Conservation (phyloP, 2,888 invertebrate genomes). For the Eupithecia subumbrata region DNA sequence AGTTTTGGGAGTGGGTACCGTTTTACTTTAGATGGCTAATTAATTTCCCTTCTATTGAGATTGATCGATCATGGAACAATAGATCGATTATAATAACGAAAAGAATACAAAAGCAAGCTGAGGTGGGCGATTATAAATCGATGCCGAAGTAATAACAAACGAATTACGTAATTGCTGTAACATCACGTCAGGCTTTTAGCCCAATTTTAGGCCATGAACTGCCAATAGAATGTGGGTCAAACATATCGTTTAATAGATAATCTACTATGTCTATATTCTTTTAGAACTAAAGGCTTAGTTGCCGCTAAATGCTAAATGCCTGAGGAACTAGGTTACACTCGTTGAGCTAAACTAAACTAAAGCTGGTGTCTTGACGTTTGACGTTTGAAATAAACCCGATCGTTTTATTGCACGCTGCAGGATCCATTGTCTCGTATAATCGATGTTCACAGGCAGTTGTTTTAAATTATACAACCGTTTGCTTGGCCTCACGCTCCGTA, state of each 20-base stretch:
- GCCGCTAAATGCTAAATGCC: constrained; percentile 28
- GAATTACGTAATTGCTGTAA: constrained; percentile 42
- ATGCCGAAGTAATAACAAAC: constrained; percentile 47
- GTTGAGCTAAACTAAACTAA: constrained; percentile 23
- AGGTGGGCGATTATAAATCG: constrained; percentile 47
- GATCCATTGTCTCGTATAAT: constrained; percentile 43
- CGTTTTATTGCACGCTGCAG: constrained; percentile 39
- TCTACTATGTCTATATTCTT: not conserved
- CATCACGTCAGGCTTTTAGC: constrained; percentile 67
- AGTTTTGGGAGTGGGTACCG: not conserved
- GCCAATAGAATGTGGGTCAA: constrained; percentile 61
- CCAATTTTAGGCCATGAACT: constrained; percentile 61
- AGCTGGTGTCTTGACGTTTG: constrained; percentile 19
- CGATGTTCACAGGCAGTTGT: constrained; percentile 35
- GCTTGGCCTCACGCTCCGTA: constrained; percentile 4
- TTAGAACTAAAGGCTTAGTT: constrained; percentile 11
- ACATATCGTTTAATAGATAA: constrained; percentile 29
- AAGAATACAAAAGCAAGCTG: constrained; percentile 16
- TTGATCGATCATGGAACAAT: constrained; percentile 23
- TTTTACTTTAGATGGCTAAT: not conserved
- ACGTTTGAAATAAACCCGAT: constrained; percentile 39
- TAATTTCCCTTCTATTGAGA: not conserved
- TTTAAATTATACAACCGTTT: constrained; percentile 11
- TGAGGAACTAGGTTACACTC: constrained; percentile 32
- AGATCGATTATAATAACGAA: constrained; percentile 13